Percentiles rank a stretch among this genome's conserved stretches.
Conservation (phyloP, 2,888 invertebrate species). For the Halictus quadricinctus region DNA sequence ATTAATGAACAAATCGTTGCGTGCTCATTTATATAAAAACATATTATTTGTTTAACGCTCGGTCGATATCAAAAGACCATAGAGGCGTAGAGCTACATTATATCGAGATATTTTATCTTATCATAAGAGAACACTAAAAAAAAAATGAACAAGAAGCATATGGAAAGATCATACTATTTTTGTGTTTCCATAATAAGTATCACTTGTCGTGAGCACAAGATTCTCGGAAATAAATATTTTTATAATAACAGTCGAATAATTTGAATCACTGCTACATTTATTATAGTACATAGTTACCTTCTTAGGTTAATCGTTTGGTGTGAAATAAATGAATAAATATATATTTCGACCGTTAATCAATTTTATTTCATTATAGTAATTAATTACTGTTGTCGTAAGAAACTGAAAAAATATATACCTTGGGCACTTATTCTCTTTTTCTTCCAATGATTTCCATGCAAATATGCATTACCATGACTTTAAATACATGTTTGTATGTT, state of each 20-base stretch:
- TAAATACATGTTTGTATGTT: neutral
- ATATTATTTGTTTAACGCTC: neutral
- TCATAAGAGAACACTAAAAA: neutral
- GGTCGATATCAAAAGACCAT: neutral
- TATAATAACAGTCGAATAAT: neutral
- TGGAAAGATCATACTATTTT: neutral
- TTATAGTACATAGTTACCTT: neutral
- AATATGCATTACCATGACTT: neutral
- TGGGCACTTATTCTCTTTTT: neutral
- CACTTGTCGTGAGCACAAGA: neutral
- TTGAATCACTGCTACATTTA: neutral
- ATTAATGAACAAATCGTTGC: neutral
- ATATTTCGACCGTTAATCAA: neutral
- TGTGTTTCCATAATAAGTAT: neutral
- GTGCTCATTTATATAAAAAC: neutral
- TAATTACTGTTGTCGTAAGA: neutral
- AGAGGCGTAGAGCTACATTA: neutral
- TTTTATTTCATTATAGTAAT: neutral
- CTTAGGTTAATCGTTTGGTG: neutral
- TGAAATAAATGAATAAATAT: neutral
- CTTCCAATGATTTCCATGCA: neutral
- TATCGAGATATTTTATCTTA: constrained; percentile 12
- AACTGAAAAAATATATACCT: neutral
- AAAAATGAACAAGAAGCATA: neutral
- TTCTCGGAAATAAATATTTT: neutral